A percentile compares a stretch with the other conserved stretches of the same genome.
Conservation (phyloP, 2,113 vertebrate species). For the human (Homo sapiens) region GRCh38 chr12:2348001-2348500, state of each 20-base stretch:
- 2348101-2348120: not conserved
- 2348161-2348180: not conserved
- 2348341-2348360: slow-evolving; percentile 27
- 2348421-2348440: not conserved
- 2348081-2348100: not conserved
- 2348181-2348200: not conserved
- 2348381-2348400: not conserved
- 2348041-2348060: not conserved
- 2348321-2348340: not conserved
- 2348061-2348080: not conserved
- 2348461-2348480: not conserved
- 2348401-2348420: not conserved
- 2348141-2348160: not conserved
- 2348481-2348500: not conserved
- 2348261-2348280: not conserved
- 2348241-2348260: accelerated
- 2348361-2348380: slow-evolving; percentile 27
- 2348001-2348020: not conserved
- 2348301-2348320: not conserved
- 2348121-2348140: not conserved
- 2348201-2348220: not conserved
- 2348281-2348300: not conserved
- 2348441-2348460: not conserved
- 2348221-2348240: not conserved
- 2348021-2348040: not conserved